phyloP scores from a whole-genome alignment of 1,140 invertebrate genomes.

The Aphelenchoides besseyi region DNA sequence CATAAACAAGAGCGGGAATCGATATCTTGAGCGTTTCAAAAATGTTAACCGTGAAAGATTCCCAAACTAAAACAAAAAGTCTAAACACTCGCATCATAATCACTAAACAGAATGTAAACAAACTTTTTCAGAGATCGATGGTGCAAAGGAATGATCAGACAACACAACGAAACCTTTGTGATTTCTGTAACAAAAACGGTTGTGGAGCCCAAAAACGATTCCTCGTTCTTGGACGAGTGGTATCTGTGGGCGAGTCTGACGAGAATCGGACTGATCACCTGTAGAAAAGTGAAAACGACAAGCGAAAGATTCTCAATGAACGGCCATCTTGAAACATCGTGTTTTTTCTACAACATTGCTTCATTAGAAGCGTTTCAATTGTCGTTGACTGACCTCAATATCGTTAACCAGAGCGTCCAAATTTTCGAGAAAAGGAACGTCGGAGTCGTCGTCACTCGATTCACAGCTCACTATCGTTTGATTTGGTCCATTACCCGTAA shows the following conservation, averaged over 20 bases:
- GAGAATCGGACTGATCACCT: conserved; percentile 8
- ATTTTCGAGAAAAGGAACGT: neutral
- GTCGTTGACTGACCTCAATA: neutral
- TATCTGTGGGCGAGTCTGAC: conserved; percentile 18
- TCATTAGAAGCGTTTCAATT: too few relatives aligned
- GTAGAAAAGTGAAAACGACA: conserved; percentile 17
- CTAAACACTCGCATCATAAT: neutral
- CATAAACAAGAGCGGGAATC: conserved; percentile 21
- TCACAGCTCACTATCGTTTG: neutral
- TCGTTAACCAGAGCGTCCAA: neutral
- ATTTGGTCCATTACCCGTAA: neutral
- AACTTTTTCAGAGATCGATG: neutral
- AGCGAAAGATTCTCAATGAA: neutral
- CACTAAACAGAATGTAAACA: neutral
- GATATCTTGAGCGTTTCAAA: conserved; percentile 22
- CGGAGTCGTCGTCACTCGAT: neutral
- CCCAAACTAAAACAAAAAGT: neutral
- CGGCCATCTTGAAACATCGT: neutral
- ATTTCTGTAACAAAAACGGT: conserved; percentile 21
- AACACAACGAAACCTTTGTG: conserved; percentile 6
- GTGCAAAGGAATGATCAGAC: neutral
- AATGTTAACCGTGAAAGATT: conserved; percentile 14
- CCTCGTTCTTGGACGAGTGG: neutral
- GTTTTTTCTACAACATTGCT: too few relatives aligned
- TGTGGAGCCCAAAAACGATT: conserved; percentile 19